Percentiles rank a stretch among this genome's conserved stretches.
phyloP scores from a whole-genome alignment of 2,113 vertebrate genomes.

The Pterocles orientalis region DNA sequence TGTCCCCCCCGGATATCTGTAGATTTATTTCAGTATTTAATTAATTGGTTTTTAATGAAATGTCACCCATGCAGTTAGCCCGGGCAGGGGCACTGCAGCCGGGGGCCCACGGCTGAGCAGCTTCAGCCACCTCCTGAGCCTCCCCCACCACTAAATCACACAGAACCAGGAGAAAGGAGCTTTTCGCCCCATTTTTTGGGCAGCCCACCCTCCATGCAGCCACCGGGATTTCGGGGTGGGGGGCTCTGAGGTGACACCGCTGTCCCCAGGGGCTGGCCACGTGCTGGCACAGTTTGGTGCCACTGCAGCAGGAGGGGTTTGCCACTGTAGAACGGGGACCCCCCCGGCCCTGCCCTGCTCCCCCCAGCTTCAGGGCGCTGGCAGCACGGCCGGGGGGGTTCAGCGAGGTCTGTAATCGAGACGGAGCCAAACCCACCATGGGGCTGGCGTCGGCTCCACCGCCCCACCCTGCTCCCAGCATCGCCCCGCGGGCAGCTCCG shows the following conservation, averaged over 20 bases:
- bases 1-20: not conserved
- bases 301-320: not conserved
- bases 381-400: not conserved
- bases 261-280: not conserved
- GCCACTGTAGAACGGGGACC: not conserved
- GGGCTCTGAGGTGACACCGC: not conserved
- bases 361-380: not conserved
- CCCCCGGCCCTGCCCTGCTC: not conserved
- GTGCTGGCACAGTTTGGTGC: fast-evolving
- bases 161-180: not conserved
- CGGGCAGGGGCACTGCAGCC: fast-evolving
- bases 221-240: fast-evolving
- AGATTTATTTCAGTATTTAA: not conserved
- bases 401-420: not conserved
- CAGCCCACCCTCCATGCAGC: not conserved
- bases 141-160: not conserved
- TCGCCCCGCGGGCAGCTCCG: fast-evolving
- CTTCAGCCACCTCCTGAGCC: fast-evolving
- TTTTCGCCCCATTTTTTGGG: not conserved
- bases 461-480: not conserved
- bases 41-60: not conserved
- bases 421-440: not conserved
- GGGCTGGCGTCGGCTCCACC: fast-evolving
- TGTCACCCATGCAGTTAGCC: not conserved
- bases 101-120: not conserved